Evolutionary conservation across 2,113 vertebrate species (phyloP).

Genomic region (Actenoides hombroni): DNA sequence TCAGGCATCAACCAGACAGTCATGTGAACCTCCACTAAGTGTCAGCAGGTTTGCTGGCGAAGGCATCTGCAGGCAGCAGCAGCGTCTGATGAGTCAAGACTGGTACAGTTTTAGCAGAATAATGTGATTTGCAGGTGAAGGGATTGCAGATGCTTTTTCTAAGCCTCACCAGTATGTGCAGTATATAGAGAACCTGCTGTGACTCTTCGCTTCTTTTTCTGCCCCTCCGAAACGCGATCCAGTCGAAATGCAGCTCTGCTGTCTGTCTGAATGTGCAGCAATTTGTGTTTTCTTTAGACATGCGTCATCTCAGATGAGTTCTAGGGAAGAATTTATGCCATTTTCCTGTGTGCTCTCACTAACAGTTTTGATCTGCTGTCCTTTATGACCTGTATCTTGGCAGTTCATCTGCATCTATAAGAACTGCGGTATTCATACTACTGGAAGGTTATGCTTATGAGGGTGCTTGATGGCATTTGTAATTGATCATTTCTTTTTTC

Average conservation of each 20-base stretch:
- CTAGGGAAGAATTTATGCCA: not conserved
- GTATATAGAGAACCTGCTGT: not conserved
- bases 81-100: not conserved
- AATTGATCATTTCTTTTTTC: not conserved
- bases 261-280: not conserved
- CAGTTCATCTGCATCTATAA: not conserved
- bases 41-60: not conserved
- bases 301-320: not conserved
- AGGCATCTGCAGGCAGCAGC: not conserved
- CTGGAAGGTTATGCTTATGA: not conserved
- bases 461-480: not conserved
- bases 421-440: not conserved
- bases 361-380: not conserved
- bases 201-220: not conserved
- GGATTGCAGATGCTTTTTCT: not conserved
- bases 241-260: not conserved
- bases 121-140: not conserved
- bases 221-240: not conserved
- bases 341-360: not conserved
- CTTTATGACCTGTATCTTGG: not conserved
- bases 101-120: not conserved
- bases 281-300: not conserved
- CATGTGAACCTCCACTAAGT: accelerated
- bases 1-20: not conserved
- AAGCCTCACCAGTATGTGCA: not conserved